Evolutionary conservation across 2,113 vertebrate species (phyloP).

Genomic region (Ochotona curzoniae): DNA sequence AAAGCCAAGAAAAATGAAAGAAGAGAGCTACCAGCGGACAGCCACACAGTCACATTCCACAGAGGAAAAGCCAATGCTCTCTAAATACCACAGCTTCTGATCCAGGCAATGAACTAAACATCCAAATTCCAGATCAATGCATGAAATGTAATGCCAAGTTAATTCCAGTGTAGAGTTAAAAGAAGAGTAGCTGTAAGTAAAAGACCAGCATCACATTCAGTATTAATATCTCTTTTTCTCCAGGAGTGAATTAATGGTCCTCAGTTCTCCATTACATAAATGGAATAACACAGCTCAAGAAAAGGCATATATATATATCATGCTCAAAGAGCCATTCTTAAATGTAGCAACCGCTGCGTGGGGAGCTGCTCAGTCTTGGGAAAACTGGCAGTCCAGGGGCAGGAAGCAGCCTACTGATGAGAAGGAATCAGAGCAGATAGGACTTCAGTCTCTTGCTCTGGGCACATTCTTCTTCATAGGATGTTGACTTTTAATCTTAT

Average conservation of each 20-base stretch:
- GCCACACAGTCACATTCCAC: slow-evolving; percentile 49
- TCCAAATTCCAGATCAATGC: slow-evolving; percentile 62
- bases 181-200: slow-evolving; percentile 63
- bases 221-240: slow-evolving; percentile 36
- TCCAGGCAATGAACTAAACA: slow-evolving; percentile 53
- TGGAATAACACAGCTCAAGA: slow-evolving; percentile 32
- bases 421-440: not conserved
- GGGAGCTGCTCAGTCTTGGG: not conserved
- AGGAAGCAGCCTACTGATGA: not conserved
- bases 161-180: slow-evolving; percentile 27
- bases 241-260: slow-evolving; percentile 43
- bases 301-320: not conserved
- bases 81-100: slow-evolving; percentile 56
- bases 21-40: slow-evolving; percentile 65
- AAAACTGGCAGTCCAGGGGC: not conserved
- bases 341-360: not conserved
- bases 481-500: not conserved
- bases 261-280: slow-evolving; percentile 45
- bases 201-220: slow-evolving; percentile 34
- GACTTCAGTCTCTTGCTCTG: not conserved
- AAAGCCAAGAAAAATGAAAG: slow-evolving; percentile 75
- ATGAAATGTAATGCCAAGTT: slow-evolving; percentile 47
- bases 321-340: slow-evolving; percentile 24
- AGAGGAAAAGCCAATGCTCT: not conserved
- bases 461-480: not conserved